Conservation (phyloP, 2,113 vertebrate genomes). For the Coracopsis vasa region DNA sequence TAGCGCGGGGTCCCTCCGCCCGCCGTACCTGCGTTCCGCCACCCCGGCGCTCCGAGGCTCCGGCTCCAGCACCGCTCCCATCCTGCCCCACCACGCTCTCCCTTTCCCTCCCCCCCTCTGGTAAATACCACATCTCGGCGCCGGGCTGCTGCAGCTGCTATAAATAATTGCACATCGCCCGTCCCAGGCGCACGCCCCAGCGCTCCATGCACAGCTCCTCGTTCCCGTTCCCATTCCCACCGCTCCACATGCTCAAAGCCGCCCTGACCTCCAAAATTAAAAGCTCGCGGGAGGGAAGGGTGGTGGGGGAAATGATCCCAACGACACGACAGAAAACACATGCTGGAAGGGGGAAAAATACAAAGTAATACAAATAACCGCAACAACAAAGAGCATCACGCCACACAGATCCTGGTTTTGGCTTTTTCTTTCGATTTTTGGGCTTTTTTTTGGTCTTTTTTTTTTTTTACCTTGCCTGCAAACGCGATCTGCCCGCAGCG, state of each 20-base stretch:
- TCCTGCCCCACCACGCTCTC: not conserved
- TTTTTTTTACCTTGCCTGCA: constrained; percentile 34
- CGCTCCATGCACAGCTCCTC: not conserved
- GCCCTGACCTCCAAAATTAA: constrained; percentile 38
- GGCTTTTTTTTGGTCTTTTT: not conserved
- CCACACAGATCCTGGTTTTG: constrained; percentile 7
- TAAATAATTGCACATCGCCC: not conserved
- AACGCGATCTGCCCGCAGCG: constrained; percentile 50
- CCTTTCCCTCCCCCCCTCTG: not conserved
- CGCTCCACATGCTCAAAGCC: not conserved
- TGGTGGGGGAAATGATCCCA: not conserved
- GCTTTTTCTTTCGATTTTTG: not conserved
- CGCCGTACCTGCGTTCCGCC: not conserved
- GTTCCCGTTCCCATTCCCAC: not conserved
- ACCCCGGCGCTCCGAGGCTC: not conserved
- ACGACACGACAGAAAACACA: constrained; percentile 34
- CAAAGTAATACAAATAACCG: not conserved
- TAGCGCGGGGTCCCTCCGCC: not conserved
- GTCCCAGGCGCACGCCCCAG: not conserved
- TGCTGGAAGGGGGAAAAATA: not conserved
- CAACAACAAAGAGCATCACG: constrained; percentile 25
- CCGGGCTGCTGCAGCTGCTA: not conserved
- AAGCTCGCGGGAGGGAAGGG: not conserved
- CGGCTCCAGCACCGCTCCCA: not conserved
- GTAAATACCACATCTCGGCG: not conserved